Conservation (phyloP, 2,113 vertebrate genomes). For the Lagopus leucura region DNA sequence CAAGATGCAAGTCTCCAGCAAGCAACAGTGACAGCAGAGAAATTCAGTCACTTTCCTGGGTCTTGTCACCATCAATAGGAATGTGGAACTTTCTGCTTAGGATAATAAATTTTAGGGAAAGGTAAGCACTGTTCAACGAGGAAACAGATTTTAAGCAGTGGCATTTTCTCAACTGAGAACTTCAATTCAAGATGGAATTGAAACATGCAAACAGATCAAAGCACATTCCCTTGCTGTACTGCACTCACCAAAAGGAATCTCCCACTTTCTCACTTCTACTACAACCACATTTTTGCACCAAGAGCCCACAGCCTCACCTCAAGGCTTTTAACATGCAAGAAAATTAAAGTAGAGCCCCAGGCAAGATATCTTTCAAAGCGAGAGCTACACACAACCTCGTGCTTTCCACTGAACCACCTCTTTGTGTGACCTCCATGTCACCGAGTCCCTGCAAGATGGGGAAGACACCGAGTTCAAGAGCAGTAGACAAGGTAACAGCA, state of each 20-base stretch:
- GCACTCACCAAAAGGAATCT: not conserved
- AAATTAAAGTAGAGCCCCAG: not conserved
- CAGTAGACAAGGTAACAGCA: not conserved
- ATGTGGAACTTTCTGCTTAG: not conserved
- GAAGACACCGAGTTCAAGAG: not conserved
- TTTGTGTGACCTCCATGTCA: not conserved
- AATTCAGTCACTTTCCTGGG: too few relatives aligned
- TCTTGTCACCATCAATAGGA: not conserved
- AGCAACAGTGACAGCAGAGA: not conserved
- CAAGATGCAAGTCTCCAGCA: not conserved
- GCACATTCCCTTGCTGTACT: not conserved
- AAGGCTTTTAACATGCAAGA: accelerated
- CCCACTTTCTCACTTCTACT: not conserved
- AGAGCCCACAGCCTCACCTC: not conserved
- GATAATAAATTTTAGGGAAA: accelerated
- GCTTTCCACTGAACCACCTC: not conserved
- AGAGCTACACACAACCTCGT: not conserved
- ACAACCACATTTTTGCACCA: not conserved
- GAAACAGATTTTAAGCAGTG: accelerated
- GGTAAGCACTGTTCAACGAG: not conserved
- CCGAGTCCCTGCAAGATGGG: not conserved
- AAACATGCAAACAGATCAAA: not conserved
- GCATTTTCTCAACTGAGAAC: accelerated
- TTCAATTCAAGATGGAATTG: not conserved
- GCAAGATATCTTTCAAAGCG: not conserved